Evolutionary conservation across 2,113 vertebrate genomes (phyloP).

Genomic region (Pionites leucogaster): DNA sequence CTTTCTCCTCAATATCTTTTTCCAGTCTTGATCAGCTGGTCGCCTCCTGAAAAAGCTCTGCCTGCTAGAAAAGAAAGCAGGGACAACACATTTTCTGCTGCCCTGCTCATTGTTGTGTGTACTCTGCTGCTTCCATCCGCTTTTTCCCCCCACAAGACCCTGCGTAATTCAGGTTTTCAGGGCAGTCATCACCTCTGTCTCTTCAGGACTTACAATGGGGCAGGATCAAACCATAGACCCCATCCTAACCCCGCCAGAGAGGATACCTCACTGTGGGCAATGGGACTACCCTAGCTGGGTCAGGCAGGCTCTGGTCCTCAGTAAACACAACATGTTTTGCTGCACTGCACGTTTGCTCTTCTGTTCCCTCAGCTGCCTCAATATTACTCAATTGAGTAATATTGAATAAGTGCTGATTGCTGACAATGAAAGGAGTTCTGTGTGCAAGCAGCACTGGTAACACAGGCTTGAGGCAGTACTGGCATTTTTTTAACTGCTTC

Average conservation of each 20-base stretch:
- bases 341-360: neutral
- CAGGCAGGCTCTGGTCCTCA: neutral
- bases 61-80: neutral
- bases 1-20: neutral
- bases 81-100: fast-evolving
- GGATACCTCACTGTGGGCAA: fast-evolving
- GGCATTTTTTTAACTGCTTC: neutral
- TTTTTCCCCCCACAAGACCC: neutral
- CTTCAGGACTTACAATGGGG: too few species aligned
- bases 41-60: neutral
- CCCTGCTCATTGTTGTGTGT: fast-evolving
- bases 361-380: neutral
- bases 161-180: neutral
- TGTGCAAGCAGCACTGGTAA: neutral
- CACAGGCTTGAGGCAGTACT: neutral
- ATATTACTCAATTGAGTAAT: neutral
- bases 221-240: neutral
- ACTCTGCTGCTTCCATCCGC: neutral
- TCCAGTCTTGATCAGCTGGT: neutral
- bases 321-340: neutral
- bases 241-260: neutral
- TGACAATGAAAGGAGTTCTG: neutral
- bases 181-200: neutral
- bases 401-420: neutral
- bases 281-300: neutral